Evolutionary conservation across 1,140 invertebrate genomes (phyloP).

Genomic region (Drosophila watanabei): DNA sequence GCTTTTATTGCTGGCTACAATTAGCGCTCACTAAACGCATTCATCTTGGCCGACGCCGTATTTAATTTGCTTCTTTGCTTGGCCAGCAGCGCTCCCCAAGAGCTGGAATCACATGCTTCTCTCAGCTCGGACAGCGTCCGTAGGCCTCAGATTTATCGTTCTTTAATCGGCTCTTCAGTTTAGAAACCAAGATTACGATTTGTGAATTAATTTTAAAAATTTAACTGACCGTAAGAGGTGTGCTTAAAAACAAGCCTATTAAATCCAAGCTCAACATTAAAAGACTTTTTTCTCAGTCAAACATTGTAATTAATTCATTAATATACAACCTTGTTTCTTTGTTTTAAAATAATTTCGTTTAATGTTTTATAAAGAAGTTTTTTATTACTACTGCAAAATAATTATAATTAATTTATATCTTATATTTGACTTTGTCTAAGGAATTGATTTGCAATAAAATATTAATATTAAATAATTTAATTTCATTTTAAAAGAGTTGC

Average conservation of each 20-base stretch:
- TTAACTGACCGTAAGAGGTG: slow-evolving; percentile 7
- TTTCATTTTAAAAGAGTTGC: neutral
- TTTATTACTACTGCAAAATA: neutral
- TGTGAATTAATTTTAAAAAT: slow-evolving; percentile 1
- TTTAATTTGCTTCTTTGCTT: slow-evolving; percentile 47
- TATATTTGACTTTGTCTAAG: neutral
- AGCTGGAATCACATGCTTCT: slow-evolving; percentile 12
- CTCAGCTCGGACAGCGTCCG: neutral
- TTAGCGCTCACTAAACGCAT: slow-evolving; percentile 62
- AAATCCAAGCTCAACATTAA: neutral
- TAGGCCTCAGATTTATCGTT: neutral
- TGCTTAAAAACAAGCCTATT: neutral
- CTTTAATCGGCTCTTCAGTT: neutral
- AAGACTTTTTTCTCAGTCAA: no score
- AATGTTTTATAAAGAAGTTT: neutral
- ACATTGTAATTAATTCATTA: neutral
- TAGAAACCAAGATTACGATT: slow-evolving; percentile 2
- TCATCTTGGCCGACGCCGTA: slow-evolving; percentile 47
- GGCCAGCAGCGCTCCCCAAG: slow-evolving; percentile 14
- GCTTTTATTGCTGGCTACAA: slow-evolving; percentile 59
- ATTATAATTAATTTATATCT: neutral
- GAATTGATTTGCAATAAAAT: neutral
- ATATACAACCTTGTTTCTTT: neutral
- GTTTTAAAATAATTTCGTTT: neutral
- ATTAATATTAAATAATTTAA: neutral